Evolutionary conservation across 2,797 vertebrate genomes (phyloP).

Genomic region (Uromys caudimaculatus): DNA sequence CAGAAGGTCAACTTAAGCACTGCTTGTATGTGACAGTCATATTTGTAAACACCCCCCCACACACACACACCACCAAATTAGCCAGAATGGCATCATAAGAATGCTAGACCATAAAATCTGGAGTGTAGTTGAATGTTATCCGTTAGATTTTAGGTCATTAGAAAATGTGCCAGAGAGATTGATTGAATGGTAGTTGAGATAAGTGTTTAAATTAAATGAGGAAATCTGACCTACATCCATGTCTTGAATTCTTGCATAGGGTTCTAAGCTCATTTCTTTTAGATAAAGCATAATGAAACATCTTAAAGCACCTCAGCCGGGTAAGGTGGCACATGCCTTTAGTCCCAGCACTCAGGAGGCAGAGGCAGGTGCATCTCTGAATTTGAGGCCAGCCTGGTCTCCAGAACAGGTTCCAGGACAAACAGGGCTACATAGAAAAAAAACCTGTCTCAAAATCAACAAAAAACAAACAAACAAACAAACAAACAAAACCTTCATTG

Average conservation of each 20-base stretch:
- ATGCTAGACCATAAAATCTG: not conserved
- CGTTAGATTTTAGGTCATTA: not conserved
- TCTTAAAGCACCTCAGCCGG: constrained; percentile 7
- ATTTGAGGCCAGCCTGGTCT: not conserved
- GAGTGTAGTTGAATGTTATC: not conserved
- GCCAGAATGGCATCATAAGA: not conserved
- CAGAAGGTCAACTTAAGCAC: not conserved
- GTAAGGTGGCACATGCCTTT: not conserved
- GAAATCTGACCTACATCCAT: not conserved
- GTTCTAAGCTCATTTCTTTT: not conserved
- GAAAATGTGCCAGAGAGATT: not conserved
- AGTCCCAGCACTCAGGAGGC: not conserved
- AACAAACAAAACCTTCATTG: not conserved
- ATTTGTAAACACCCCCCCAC: not conserved
- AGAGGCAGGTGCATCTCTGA: not conserved
- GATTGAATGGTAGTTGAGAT: not conserved
- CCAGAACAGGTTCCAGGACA: not conserved
- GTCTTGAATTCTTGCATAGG: constrained; percentile 32
- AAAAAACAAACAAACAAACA: not conserved
- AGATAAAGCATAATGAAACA: constrained; percentile 40
- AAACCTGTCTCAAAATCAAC: not conserved
- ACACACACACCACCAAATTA: not conserved
- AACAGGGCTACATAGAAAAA: not conserved
- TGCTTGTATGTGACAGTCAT: not conserved
- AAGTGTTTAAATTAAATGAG: constrained; percentile 44